Evolutionary conservation across 1,140 invertebrate species (phyloP).

Genomic region (Mya arenaria): DNA sequence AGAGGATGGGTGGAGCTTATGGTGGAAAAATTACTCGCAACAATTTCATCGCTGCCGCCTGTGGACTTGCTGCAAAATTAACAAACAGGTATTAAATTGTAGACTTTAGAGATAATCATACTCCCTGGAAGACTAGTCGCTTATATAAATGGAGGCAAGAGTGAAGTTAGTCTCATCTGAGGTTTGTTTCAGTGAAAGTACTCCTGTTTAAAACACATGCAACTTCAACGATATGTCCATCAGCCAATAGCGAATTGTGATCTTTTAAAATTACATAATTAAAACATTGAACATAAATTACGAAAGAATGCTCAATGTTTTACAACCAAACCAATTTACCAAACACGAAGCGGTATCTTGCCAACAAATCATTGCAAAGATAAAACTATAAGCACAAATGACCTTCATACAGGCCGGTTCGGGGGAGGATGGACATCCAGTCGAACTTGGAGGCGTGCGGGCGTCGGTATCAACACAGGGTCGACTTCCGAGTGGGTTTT

Average conservation of each 20-base stretch:
- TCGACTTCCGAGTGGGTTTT: slow-evolving; percentile 87
- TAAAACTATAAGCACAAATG: too few species aligned
- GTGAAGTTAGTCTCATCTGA: not conserved
- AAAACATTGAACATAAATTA: too few species aligned
- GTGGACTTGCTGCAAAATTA: slow-evolving; percentile 73
- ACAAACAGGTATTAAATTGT: slow-evolving; percentile 58
- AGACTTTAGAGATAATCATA: not conserved
- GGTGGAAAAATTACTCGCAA: slow-evolving; percentile 72
- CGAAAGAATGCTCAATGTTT: too few species aligned
- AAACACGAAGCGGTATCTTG: too few species aligned
- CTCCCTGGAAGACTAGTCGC: not conserved
- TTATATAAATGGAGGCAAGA: not conserved
- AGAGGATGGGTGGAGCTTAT: slow-evolving; percentile 75
- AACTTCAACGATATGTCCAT: not conserved
- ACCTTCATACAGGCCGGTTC: slow-evolving; percentile 86
- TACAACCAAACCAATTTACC: too few species aligned
- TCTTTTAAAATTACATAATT: too few species aligned
- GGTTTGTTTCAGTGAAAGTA: not conserved
- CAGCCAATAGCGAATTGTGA: too few species aligned
- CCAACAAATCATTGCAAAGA: too few species aligned
- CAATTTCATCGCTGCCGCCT: slow-evolving; percentile 56
- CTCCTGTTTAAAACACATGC: not conserved
- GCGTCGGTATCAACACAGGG: slow-evolving; percentile 91
- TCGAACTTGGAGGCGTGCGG: slow-evolving; percentile 95
- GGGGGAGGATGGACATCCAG: slow-evolving; percentile 93